Evolutionary conservation across 2,113 vertebrate genomes (phyloP), one percentile per base, ranked within the genome.

Genomic region (Paralichthys olivaceus): DNA sequence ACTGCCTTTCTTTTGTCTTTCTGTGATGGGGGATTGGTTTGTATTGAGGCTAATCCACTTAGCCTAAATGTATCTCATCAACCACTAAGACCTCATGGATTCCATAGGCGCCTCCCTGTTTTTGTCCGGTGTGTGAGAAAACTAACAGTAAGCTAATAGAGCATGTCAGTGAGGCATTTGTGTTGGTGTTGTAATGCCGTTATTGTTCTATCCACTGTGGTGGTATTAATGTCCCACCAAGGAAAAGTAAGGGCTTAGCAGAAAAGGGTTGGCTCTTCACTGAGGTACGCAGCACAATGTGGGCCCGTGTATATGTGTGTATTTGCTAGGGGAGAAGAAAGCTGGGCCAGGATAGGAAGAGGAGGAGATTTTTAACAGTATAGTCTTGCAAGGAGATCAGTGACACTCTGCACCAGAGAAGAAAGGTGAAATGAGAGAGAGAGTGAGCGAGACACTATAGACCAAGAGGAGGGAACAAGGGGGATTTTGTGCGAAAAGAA

Each of bases 31-130:
- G 83, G 91, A 88, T 91, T 92, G 88, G 80, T 84, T 79, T 81
- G 89, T 90, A 90, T 91, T 89, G 76, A 93, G 92, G 92, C 84
- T 93, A 93, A 93, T 93, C 92, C 91, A 93, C 85, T 93, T 93
- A 93, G 79, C 74, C 78, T 89, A 87, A 91, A 93, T 93, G 91
- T 91, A 92, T 92, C 88, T 92, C 85, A 76, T 92, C 90, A 93
- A 87, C 79, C 61, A 74, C 90, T 92, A 90, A 93, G 89, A 91
- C 90, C 90, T 85, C 90, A 78, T 70, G 29, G 90, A 91, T 90
- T 91, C 87, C 85, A 87, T 89, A 90, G 87, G 86, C 69, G 57
- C 87, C 86, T 89, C 86, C 74, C 77, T 68, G 74, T 81, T 89
- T 79, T 90, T 82, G 79, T 79, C 69, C 80, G 69, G 74, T 75